Evolutionary conservation across 2,797 vertebrate genomes (phyloP), one percentile per base, ranked within the genome.

Genomic region (Buphagus erythrorhynchus): DNA sequence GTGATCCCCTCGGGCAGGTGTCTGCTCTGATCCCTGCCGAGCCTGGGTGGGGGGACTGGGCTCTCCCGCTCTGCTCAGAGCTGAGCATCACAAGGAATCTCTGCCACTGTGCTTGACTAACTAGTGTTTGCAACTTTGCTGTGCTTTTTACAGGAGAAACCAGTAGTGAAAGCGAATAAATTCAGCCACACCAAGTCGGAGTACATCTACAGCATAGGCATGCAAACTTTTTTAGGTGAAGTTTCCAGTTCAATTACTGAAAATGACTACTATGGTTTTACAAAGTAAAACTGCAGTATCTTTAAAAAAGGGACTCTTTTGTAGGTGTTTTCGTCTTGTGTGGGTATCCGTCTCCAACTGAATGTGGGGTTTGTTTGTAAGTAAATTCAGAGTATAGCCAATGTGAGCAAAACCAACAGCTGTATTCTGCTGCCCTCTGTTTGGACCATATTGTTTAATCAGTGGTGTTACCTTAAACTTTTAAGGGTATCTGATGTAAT

Each of bases 401-500:
- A 18, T 74, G 74, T 87, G 78, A 94, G 91, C 86, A 81, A 97
- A 97, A 94, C 83, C 79, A 88, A 33, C 79, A 79, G 91, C 87
- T 90, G 84, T 48, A 55, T 93, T 95, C 88, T 95, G 94, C 96
- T 93, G 85, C 95, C 90, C 80, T 91, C 59, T 90, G 57, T 96
- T 92, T 80, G 59, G 16, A 95, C 91, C 58, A 29, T 94, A 25
- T 72, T 95, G 82, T 97, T 95, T 91, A 76, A 68, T 94, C 75
- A 68, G 88, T 95, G 95, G 63, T 96, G 74, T 95, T 95, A 90
- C n/a, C 74, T 95, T 94, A 40, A 97, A 96, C 94, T 93, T 95
- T 63, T 88, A 97, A 97, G 93, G 96, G 95, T 97, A 97, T 97
- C 94, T 90, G 85, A 97, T 97, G 91, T 98, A 97, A 94, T 95